Base-by-base conservation (phyloP, 2,797 vertebrate genomes). In the Halcyon badia region DNA sequence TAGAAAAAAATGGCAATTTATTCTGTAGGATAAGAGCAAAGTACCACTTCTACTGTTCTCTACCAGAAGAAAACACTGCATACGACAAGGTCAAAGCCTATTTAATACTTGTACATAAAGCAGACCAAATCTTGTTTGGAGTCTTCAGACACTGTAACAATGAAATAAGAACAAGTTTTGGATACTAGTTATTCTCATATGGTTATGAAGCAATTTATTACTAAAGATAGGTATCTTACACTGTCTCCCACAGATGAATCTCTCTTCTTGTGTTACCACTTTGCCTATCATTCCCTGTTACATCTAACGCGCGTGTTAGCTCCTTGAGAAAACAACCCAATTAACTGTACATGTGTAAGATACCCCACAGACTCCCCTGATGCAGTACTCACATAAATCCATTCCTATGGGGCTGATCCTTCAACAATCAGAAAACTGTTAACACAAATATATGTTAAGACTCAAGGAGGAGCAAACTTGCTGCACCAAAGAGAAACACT, bases 81-180 rank as follows among this genome's bases (percentile, higher is more conserved):
- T 25, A 56, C 0, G 0, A 41, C 14, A 76, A 54, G 30, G 9
- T 24, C 14, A 75, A 88, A 88, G 31, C 3, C 16, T 22, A 57
- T 68, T 61, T 48, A 39, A 26, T 33, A 69, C 42, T 46, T 76
- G 8, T 66, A 72, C 35, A 39, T 33, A 70, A 87, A 69, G 25
- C 5, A 77, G 42, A 73, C 14, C 2, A 76, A 39, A 68, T 87
- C 48, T 83, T 89, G 5, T 60, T 31, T 73, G 19, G 22, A 39
- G 17, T 57, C 68, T 78, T 94, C 61, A 51, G 52, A 70, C 11
- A 62, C 8, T 24, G 3, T 11, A 83, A 39, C 22, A 24, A 41
- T 37, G 10, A 79, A 91, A 65, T 35, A 75, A 92, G 14, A 66
- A 73, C n/a, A 85, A 56, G 25, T 87, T 89, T 14, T 78, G 48